These are phyloP conservation scores for Hippolais icterina DNA, from an alignment of 2,113 vertebrate genomes.

Conservation along the genomic window DNA sequence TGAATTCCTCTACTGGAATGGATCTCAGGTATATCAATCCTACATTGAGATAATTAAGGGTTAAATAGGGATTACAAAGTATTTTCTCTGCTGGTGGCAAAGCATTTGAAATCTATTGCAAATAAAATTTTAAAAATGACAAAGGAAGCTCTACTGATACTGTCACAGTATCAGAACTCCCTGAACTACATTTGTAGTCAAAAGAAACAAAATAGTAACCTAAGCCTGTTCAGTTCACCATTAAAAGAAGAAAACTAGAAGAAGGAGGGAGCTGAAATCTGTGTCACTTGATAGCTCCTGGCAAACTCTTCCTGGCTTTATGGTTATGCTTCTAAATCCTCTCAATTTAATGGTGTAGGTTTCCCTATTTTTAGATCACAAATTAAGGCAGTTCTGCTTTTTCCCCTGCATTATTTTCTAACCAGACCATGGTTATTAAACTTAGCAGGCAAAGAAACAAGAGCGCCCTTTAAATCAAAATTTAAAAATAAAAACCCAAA, in stretches of 20 bases:
- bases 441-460: neutral
- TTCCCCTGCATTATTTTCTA: neutral
- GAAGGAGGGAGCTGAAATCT: conserved; percentile 18
- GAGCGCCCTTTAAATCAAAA: neutral
- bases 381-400: conserved; percentile 21
- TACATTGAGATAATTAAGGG: neutral
- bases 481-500: neutral
- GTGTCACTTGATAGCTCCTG: conserved; percentile 34
- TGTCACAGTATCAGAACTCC: neutral
- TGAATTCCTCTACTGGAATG: neutral
- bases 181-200: neutral
- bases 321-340: conserved; percentile 57
- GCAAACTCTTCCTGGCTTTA: conserved; percentile 43
- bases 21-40: neutral
- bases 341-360: conserved; percentile 45
- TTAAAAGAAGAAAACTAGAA: conserved; percentile 46
- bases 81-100: neutral
- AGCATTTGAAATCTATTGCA: neutral
- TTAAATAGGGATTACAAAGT: neutral
- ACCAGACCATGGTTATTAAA: neutral
- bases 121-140: neutral
- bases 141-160: neutral
- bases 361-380: conserved; percentile 60
- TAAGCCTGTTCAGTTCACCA: neutral
- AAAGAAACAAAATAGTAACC: conserved; percentile 9